These are phyloP conservation scores for Eretmochelys imbricata DNA, from an alignment of 2,113 vertebrate genomes.

Conservation along the genomic window DNA sequence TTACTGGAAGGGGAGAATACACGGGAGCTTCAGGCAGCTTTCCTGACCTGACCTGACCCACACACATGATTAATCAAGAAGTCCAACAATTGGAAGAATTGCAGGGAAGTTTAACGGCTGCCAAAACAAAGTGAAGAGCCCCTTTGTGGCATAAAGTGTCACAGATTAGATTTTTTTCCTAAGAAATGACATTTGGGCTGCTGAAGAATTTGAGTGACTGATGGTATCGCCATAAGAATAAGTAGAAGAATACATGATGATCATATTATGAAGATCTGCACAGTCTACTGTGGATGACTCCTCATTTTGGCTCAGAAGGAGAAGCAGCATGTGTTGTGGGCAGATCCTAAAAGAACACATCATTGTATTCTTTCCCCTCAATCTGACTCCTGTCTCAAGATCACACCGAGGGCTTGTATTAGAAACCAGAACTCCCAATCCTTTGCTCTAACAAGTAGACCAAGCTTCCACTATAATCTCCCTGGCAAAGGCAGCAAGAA, in stretches of 20 bases:
- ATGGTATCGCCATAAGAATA: accelerated
- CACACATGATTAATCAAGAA: background rate
- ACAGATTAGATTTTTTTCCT: background rate
- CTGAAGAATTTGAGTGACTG: background rate
- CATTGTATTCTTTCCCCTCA: background rate
- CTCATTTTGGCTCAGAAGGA: background rate
- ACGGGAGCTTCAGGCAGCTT: background rate
- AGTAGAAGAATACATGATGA: background rate
- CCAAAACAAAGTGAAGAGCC: background rate
- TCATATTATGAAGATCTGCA: background rate
- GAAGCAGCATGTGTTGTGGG: background rate
- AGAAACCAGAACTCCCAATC: background rate
- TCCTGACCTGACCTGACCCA: conserved; percentile 31
- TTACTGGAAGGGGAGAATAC: background rate
- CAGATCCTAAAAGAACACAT: background rate
- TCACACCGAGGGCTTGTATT: background rate
- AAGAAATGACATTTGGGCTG: background rate
- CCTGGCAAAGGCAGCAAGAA: background rate
- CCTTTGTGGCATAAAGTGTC: accelerated
- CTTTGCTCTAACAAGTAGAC: background rate
- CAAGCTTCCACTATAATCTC: background rate
- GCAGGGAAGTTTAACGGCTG: accelerated
- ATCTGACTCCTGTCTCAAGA: background rate
- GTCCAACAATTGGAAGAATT: accelerated
- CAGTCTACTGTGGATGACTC: background rate